Evolutionary conservation across 2,797 vertebrate species (phyloP).

Genomic region (Chaetodon trifasciatus): DNA sequence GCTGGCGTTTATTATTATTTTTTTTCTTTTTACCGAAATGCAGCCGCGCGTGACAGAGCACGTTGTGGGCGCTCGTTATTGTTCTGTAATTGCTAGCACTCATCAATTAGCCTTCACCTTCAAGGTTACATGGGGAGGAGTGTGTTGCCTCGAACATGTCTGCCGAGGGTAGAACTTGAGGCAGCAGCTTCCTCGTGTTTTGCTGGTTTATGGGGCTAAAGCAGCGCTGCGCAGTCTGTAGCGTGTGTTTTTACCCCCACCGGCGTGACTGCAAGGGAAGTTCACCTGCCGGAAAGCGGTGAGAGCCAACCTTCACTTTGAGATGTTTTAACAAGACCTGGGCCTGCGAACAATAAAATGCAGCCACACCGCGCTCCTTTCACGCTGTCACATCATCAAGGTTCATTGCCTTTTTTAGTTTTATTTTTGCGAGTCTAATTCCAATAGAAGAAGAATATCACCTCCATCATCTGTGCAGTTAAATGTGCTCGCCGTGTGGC

Average conservation of each 20-base stretch:
- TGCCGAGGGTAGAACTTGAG: constrained; percentile 65
- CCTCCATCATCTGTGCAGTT: constrained; percentile 22
- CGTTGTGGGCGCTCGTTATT: constrained; percentile 51
- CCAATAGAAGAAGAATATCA: background rate
- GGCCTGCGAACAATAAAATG: constrained; percentile 45
- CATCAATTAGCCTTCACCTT: constrained; percentile 64
- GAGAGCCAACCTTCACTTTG: constrained; percentile 23
- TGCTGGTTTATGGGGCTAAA: background rate
- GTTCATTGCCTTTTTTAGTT: background rate
- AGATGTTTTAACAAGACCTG: constrained; percentile 19
- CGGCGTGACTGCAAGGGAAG: constrained; percentile 44
- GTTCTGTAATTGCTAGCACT: constrained; percentile 53
- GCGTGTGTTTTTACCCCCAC: background rate
- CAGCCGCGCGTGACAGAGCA: constrained; percentile 47
- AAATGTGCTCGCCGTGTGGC: constrained; percentile 32
- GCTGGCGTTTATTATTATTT: background rate
- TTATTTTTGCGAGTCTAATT: background rate
- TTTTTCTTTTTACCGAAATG: background rate
- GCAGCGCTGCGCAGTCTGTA: background rate
- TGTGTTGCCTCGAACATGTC: background rate
- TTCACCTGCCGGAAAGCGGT: constrained; percentile 57
- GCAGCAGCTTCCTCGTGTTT: background rate
- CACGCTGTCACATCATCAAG: constrained; percentile 41
- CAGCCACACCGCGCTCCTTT: background rate
- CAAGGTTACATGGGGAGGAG: constrained; percentile 66